A percentile compares a stretch with the other conserved stretches of the same genome.
These are phyloP conservation scores for Solea solea DNA, from an alignment of 2,113 vertebrate genomes.

Conservation along the genomic window DNA sequence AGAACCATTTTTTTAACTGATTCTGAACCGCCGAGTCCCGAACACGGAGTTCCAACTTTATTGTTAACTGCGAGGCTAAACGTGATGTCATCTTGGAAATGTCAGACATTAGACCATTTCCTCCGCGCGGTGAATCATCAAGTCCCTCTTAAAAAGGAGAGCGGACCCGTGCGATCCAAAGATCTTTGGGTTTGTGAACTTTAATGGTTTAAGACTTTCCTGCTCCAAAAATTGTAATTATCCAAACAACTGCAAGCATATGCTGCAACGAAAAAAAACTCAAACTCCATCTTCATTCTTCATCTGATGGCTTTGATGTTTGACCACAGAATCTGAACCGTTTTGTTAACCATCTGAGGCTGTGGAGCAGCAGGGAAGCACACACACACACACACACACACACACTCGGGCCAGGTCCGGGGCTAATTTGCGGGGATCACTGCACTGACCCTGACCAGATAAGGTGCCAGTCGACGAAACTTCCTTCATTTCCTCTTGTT, in stretches of 20 bases:
- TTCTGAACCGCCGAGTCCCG: constrained; percentile 13
- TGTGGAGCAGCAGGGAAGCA: constrained; percentile 32
- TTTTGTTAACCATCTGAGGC: constrained; percentile 53
- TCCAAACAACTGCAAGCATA: constrained; percentile 32
- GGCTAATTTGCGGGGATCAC: constrained; percentile 79
- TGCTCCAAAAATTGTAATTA: constrained; percentile 19
- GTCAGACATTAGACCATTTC: constrained; percentile 7
- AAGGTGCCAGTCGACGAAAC: constrained; percentile 78
- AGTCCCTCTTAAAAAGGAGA: not conserved
- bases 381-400: constrained; percentile 38
- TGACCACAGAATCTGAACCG: constrained; percentile 44
- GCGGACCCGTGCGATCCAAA: not conserved
- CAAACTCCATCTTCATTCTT: constrained; percentile 5
- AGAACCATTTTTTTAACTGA: constrained; percentile 11
- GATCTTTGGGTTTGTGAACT: constrained; percentile 31
- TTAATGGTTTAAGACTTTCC: constrained; percentile 18
- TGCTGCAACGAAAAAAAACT: constrained; percentile 16
- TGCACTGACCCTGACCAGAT: constrained; percentile 75
- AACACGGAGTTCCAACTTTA: constrained; percentile 8
- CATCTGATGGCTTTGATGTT: constrained; percentile 51
- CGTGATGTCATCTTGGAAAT: constrained; percentile 5
- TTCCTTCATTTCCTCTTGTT: constrained; percentile 83
- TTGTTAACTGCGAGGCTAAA: constrained; percentile 8
- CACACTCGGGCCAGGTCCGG: constrained; percentile 53
- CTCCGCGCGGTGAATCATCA: not conserved